Conservation (phyloP, 1,140 invertebrate genomes). For the Drosophila bocqueti region DNA sequence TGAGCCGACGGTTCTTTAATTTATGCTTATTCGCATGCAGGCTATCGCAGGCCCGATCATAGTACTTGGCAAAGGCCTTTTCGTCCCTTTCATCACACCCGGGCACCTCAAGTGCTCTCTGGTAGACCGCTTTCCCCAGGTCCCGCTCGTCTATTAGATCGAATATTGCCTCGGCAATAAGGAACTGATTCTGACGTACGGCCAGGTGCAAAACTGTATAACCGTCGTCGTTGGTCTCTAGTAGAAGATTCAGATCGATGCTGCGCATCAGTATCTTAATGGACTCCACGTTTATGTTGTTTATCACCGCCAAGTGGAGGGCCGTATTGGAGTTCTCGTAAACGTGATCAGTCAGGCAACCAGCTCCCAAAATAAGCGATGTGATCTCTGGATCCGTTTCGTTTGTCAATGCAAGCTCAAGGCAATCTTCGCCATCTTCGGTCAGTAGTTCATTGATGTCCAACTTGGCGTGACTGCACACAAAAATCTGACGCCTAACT, state of each 20-base stretch:
- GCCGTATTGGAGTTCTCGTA: constrained; percentile 70
- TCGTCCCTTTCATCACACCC: constrained; percentile 31
- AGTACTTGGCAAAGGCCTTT: constrained; percentile 63
- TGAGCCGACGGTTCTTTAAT: constrained; percentile 46
- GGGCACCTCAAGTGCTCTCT: constrained; percentile 9
- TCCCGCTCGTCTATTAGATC: constrained; percentile 65
- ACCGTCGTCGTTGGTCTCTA: constrained; percentile 74
- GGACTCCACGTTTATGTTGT: constrained; percentile 60
- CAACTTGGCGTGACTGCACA: constrained; percentile 35
- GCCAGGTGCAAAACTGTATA: constrained; percentile 74
- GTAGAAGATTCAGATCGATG: constrained; percentile 67
- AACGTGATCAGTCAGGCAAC: constrained; percentile 50
- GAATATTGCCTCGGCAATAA: constrained; percentile 65
- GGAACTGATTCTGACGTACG: constrained; percentile 65
- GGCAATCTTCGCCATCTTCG: constrained; percentile 68
- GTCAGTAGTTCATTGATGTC: constrained; percentile 67
- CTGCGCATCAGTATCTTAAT: constrained; percentile 48
- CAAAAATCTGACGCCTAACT: constrained; percentile 54
- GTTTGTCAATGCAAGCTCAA: constrained; percentile 65
- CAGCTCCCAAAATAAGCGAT: constrained; percentile 42
- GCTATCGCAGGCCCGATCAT: constrained; percentile 62
- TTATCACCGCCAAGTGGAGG: constrained; percentile 71
- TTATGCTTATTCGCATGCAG: constrained; percentile 40
- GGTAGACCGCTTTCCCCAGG: constrained; percentile 40
- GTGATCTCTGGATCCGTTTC: constrained; percentile 57